These are phyloP conservation scores for Pherbina coryleti DNA, from an alignment of 2,888 invertebrate genomes.

Conservation along the genomic window DNA sequence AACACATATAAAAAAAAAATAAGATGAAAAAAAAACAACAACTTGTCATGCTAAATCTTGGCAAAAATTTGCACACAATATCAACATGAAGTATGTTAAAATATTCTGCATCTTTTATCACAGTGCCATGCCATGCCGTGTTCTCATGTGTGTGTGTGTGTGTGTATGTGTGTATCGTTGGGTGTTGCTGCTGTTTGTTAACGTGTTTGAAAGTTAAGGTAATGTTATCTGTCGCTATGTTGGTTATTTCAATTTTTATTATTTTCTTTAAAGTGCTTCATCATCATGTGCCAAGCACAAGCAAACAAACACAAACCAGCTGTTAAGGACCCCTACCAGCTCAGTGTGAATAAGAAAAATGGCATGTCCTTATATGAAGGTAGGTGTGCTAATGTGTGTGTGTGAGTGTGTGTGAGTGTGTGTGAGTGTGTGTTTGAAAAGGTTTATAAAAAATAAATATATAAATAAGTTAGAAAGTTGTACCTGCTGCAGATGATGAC, in stretches of 20 bases:
- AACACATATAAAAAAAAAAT: not conserved
- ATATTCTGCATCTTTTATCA: slow-evolving; percentile 8
- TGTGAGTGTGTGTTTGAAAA: not conserved
- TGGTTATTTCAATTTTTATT: slow-evolving; percentile 7
- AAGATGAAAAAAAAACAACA: not conserved
- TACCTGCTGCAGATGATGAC: not conserved
- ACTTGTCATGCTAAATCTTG: slow-evolving; percentile 2
- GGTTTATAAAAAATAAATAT: not conserved
- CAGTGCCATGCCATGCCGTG: not conserved
- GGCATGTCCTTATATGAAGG: not conserved
- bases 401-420: not conserved
- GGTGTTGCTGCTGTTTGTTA: not conserved
- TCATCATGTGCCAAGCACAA: not conserved
- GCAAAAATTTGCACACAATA: slow-evolving; percentile 16
- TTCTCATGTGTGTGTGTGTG: not conserved
- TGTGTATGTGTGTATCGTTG: not conserved
- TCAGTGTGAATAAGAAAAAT: not conserved
- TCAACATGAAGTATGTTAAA: slow-evolving; percentile 18
- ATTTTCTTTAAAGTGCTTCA: slow-evolving; percentile 7
- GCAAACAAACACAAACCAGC: not conserved
- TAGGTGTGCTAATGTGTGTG: not conserved
- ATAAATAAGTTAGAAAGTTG: not conserved
- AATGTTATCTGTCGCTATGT: not conserved
- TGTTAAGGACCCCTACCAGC: not conserved
- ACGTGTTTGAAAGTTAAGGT: slow-evolving; percentile 6